Base-by-base conservation (phyloP, 1,140 invertebrate genomes). In the Heterodera carotae region DNA sequence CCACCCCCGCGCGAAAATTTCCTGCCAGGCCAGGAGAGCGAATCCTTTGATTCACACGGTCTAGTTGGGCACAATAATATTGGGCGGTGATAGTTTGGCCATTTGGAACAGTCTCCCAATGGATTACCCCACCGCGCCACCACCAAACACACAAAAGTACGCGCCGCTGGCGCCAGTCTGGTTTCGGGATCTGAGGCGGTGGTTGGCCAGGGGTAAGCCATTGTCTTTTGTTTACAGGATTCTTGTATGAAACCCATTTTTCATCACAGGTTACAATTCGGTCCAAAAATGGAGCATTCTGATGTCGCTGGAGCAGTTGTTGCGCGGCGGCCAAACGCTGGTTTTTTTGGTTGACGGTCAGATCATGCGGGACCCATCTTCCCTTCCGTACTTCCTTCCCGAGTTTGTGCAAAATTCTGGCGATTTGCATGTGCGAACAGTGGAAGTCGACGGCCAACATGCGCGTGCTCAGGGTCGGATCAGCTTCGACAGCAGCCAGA, bases 91-190 rank as follows among this genome's bases (percentile, higher is more conserved):
- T n/a, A n/a, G n/a, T n/a, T n/a, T n/a, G n/a, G n/a, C n/a, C n/a
- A n/a, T n/a, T n/a, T n/a, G 36, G 25, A 22, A 81, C 27, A 18
- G 77, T 60, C 31, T 81, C 66, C 27, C 68, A 79, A 56, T 79
- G 77, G 39, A 79, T 76, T 18, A 73, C 59, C 5, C 77, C 77
- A 27, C 39, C 64, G 27, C 64, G 56, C 1, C 56, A 56, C 78
- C 79, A 79, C 74, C 74, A 79, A 75, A 79, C 78, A 43, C 18
- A 62, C 25, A 79, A 72, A 34, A 77, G 80, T 36, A 29, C 29
- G 29, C 69, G 43, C 69, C 29, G 43, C 15, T 43, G 39, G 69
- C 31, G 43, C 33, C 43, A 53, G n/a, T 71, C 43, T 8, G 48
- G 1, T 80, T 60, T 77, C 15, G 75, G 75, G 29, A 36, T 78